phyloP scores from a whole-genome alignment of 2,797 vertebrate genomes.

The Pangasius macronema region DNA sequence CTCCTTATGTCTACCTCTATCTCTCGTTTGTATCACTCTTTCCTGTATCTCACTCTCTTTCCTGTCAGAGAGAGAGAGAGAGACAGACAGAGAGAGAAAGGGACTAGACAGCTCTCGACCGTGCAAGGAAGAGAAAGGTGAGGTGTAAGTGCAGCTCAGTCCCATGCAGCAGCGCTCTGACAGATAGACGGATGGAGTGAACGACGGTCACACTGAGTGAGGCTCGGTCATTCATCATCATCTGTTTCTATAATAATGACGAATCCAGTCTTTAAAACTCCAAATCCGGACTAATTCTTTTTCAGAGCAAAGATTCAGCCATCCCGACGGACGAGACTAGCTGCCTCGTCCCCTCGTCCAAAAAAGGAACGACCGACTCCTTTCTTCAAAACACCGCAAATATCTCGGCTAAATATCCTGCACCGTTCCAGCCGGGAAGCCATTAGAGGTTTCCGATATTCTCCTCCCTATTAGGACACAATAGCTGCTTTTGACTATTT shows the following conservation, averaged over 20 bases:
- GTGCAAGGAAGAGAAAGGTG: no score
- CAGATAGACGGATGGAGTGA: constrained; percentile 20
- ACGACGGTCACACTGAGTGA: constrained; percentile 18
- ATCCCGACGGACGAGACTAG: neutral
- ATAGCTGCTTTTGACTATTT: constrained; percentile 38
- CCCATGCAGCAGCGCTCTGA: constrained; percentile 7
- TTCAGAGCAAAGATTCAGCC: neutral
- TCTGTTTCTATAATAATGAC: constrained; percentile 22
- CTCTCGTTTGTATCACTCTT: neutral
- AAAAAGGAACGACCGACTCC: constrained; percentile 24
- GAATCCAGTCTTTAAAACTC: constrained; percentile 17
- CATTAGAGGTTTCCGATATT: constrained; percentile 37
- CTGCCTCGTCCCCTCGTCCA: constrained; percentile 21
- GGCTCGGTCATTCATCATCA: constrained; percentile 8
- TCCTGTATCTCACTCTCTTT: neutral
- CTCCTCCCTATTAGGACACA: constrained; percentile 39
- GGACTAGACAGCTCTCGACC: no score
- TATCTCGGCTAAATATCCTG: constrained; percentile 17
- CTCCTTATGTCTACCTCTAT: neutral
- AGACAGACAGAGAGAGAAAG: no score
- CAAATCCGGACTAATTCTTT: constrained; percentile 13
- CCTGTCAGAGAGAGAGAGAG: no score
- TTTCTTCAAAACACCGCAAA: constrained; percentile 34
- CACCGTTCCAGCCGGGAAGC: constrained; percentile 21
- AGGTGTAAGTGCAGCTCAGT: neutral